Evolutionary conservation across 2,797 vertebrate species (phyloP).

Genomic region (Bovichtus diacanthus): DNA sequence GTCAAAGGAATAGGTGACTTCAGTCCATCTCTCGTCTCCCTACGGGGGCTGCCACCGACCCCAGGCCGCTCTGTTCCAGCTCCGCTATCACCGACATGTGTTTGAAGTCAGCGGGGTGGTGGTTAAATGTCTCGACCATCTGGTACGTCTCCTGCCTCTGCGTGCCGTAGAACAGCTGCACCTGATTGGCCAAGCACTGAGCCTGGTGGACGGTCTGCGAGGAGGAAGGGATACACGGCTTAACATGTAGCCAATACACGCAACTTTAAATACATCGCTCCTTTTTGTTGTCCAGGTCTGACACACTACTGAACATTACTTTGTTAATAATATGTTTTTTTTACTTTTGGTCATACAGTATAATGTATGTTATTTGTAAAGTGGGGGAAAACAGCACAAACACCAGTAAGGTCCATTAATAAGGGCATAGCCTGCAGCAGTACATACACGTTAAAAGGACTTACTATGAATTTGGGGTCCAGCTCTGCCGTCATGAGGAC

Average conservation of each 20-base stretch:
- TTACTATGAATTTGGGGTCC: slow-evolving; percentile 92
- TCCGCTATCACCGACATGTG: slow-evolving; percentile 93
- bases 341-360: too few species aligned
- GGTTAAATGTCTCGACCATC: slow-evolving; percentile 95
- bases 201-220: slow-evolving; percentile 91
- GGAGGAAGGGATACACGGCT: not conserved
- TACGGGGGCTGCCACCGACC: slow-evolving; percentile 31
- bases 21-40: not conserved
- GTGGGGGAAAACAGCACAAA: not conserved
- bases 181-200: slow-evolving; percentile 96
- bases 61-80: slow-evolving; percentile 90
- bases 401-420: too few species aligned
- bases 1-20: not conserved
- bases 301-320: too few species aligned
- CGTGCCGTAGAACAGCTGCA: slow-evolving; percentile 96
- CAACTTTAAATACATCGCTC: not conserved
- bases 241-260: not conserved
- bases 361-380: not conserved
- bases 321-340: not conserved
- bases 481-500: slow-evolving; percentile 96
- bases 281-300: too few species aligned
- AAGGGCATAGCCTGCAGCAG: not conserved
- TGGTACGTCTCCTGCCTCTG: slow-evolving; percentile 86
- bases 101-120: slow-evolving; percentile 90
- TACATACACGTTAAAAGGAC: slow-evolving; percentile 19